Evolutionary conservation across 2,113 vertebrate species (phyloP).

Genomic region (Toxotes chatareus): DNA sequence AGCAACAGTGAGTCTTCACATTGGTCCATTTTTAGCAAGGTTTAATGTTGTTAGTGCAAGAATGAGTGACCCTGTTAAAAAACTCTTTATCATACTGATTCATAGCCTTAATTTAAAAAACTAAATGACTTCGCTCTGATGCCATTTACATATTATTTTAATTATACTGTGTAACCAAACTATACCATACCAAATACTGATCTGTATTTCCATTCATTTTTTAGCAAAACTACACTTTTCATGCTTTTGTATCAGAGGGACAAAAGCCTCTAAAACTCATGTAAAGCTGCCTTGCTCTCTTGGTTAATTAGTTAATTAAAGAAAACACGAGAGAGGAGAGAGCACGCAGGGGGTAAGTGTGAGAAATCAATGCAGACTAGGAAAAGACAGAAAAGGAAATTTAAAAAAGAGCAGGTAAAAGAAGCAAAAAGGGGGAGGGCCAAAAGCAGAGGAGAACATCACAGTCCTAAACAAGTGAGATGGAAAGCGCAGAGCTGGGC

Average conservation of each 20-base stretch:
- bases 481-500: conserved; percentile 62
- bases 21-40: conserved; percentile 71
- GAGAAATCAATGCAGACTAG: conserved; percentile 33
- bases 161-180: conserved; percentile 38
- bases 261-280: conserved; percentile 42
- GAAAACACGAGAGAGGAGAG: conserved; percentile 46
- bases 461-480: conserved; percentile 65
- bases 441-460: conserved; percentile 47
- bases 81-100: conserved; percentile 1
- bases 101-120: conserved; percentile 69
- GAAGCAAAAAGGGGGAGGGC: neutral
- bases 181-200: too few relatives aligned
- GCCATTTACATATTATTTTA: conserved; percentile 38
- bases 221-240: conserved; percentile 48
- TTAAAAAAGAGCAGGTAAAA: conserved; percentile 27
- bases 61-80: conserved; percentile 70
- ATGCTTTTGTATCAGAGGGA: conserved; percentile 40
- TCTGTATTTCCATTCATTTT: conserved; percentile 19
- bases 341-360: conserved; percentile 20
- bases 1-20: conserved; percentile 53
- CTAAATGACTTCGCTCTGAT: conserved; percentile 44
- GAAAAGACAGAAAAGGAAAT: neutral
- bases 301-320: conserved; percentile 57
- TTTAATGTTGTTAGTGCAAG: conserved; percentile 77
- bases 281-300: conserved; percentile 65